Conservation (phyloP, 2,797 vertebrate genomes). For the Pipistrellus kuhlii region DNA sequence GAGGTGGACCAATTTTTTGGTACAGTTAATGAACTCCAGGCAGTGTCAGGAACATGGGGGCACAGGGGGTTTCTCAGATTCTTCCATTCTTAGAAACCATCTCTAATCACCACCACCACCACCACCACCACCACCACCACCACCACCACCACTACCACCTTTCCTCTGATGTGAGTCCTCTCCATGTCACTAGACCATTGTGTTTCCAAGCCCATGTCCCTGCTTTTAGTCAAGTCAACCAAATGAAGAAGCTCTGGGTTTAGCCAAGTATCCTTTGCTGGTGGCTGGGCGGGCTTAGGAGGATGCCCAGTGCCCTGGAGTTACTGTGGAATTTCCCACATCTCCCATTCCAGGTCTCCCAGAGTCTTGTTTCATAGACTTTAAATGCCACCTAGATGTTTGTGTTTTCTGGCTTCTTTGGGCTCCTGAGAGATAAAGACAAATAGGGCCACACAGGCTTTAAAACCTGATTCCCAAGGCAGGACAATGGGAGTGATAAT, state of each 20-base stretch:
- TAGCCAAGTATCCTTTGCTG: not conserved
- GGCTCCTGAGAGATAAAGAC: not conserved
- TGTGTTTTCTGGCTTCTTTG: not conserved
- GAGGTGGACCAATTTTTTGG: not conserved
- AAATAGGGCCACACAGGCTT: not conserved
- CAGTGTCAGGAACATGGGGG: not conserved
- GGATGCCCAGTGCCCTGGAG: not conserved
- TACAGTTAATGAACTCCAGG: not conserved
- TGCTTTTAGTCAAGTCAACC: not conserved
- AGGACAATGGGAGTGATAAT: not conserved
- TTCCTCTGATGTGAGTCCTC: not conserved
- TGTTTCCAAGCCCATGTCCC: not conserved
- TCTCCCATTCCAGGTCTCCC: not conserved
- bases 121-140: not conserved
- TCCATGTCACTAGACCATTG: not conserved
- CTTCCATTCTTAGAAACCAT: not conserved
- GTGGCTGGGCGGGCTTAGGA: not conserved
- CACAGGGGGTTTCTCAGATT: not conserved
- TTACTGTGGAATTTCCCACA: not conserved
- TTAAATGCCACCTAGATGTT: not conserved
- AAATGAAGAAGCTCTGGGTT: not conserved
- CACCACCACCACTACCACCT: not conserved
- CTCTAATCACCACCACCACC: not conserved
- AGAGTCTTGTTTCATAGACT: not conserved
- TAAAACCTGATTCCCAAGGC: not conserved